A percentile compares a stretch with the other conserved stretches of the same genome.
These are phyloP conservation scores for Drosophila greeni DNA, from an alignment of 2,888 invertebrate species.

Conservation along the genomic window DNA sequence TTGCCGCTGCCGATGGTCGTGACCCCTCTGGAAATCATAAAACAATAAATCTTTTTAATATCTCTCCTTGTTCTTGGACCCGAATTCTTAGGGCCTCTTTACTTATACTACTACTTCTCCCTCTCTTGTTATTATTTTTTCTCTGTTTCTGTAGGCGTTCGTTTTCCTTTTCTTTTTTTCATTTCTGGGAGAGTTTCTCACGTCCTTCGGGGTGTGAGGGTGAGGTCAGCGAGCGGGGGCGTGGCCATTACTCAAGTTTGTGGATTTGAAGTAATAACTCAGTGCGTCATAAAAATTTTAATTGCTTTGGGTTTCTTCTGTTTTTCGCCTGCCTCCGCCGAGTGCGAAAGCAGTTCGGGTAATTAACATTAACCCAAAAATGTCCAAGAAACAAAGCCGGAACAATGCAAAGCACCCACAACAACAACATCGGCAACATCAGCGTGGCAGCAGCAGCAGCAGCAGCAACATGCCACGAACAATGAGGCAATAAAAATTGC, in stretches of 20 bases:
- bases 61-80: conserved; percentile 48
- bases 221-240: conserved; percentile 35
- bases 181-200: conserved; percentile 55
- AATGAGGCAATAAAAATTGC: conserved; percentile 75
- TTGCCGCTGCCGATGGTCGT: conserved; percentile 26
- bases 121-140: conserved; percentile 7
- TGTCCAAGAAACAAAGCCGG: conserved; percentile 55
- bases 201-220: conserved; percentile 49
- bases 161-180: conserved; percentile 59
- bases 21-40: conserved; percentile 60
- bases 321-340: conserved; percentile 19
- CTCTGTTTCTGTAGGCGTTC: conserved; percentile 56
- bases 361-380: conserved; percentile 72
- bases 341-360: conserved; percentile 74
- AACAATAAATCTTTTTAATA: conserved; percentile 71
- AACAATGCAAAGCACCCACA: conserved; percentile 66
- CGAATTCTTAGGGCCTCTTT: conserved; percentile 32
- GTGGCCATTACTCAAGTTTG: conserved; percentile 72
- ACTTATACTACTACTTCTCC: conserved; percentile 10
- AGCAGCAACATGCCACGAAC: conserved; percentile 49
- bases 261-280: conserved; percentile 74
- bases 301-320: conserved; percentile 68
- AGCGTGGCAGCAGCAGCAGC: conserved; percentile 18
- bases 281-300: conserved; percentile 75
- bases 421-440: conserved; percentile 34